Conservation (phyloP, 2,797 vertebrate genomes). For the Cercopithecus diana region DNA sequence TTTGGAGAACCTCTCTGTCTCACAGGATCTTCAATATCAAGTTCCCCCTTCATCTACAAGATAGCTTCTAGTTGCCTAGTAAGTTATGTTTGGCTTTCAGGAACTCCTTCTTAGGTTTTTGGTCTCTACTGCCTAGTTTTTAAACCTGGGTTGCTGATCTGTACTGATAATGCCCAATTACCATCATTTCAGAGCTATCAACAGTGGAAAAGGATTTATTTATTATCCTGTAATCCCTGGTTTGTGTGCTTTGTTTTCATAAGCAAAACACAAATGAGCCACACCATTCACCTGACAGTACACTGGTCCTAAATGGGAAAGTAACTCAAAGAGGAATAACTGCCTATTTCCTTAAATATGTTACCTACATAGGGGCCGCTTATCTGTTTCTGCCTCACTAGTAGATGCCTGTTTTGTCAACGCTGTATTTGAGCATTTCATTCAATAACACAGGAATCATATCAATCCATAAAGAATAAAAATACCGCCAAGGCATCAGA, state of each 20-base stretch:
- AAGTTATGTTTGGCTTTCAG: not conserved
- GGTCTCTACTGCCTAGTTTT: not conserved
- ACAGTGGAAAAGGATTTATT: not conserved
- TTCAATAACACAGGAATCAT: not conserved
- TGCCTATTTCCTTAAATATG: not conserved
- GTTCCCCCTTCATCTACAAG: not conserved
- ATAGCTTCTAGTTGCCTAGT: not conserved
- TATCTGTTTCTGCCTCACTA: not conserved
- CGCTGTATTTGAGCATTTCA: not conserved
- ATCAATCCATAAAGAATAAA: not conserved
- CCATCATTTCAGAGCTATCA: not conserved
- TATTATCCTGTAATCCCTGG: not conserved
- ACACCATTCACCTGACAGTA: not conserved
- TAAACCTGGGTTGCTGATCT: not conserved
- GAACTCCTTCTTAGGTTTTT: not conserved
- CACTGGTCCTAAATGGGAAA: not conserved
- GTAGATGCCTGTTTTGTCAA: not conserved
- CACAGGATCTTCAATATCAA: not conserved
- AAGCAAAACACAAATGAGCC: not conserved
- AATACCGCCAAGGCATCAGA: not conserved
- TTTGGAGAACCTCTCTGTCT: not conserved
- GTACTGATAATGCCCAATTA: not conserved
- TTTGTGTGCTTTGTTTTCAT: not conserved
- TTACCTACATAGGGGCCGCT: not conserved
- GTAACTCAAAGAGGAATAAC: not conserved